Evolutionary conservation across 2,888 invertebrate species (phyloP).

Genomic region (Chymomyza fuscimana): DNA sequence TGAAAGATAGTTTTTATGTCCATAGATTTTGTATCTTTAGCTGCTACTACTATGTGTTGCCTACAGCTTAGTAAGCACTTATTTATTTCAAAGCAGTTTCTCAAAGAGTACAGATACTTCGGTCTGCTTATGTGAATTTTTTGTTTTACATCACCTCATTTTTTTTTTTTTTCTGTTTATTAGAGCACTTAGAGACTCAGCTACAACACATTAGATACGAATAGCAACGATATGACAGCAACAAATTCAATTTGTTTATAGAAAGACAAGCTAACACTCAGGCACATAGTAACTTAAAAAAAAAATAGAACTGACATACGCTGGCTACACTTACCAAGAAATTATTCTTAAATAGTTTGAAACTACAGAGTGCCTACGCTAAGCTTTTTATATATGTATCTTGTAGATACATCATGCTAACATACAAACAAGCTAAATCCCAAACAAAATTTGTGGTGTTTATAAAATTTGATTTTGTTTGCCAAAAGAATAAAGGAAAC

Average conservation of each 20-base stretch:
- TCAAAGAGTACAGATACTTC: background rate
- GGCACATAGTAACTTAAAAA: conserved; percentile 19
- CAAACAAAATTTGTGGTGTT: conserved; percentile 25
- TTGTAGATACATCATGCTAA: background rate
- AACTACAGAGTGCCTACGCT: background rate
- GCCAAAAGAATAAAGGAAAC: background rate
- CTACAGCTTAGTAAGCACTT: background rate
- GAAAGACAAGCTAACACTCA: conserved; percentile 21
- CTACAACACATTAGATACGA: conserved; percentile 28
- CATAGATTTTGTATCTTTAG: background rate
- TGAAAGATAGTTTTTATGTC: background rate
- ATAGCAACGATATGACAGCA: conserved; percentile 47
- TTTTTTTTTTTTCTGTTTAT: conserved; percentile 8
- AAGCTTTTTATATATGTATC: background rate
- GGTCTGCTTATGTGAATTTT: conserved; percentile 11
- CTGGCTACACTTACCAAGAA: background rate
- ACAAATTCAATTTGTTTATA: conserved; percentile 65
- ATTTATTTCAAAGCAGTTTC: conserved; percentile 2
- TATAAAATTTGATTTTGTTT: conserved; percentile 30
- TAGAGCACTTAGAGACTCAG: conserved; percentile 28
- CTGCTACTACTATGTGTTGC: background rate
- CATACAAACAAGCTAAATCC: background rate
- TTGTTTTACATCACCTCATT: background rate
- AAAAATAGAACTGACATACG: background rate
- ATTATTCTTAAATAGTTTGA: conserved; percentile 6